Percentiles rank a stretch among this genome's conserved stretches.
Conservation (phyloP, 2,888 invertebrate genomes). For the Amblyteles armatorius region DNA sequence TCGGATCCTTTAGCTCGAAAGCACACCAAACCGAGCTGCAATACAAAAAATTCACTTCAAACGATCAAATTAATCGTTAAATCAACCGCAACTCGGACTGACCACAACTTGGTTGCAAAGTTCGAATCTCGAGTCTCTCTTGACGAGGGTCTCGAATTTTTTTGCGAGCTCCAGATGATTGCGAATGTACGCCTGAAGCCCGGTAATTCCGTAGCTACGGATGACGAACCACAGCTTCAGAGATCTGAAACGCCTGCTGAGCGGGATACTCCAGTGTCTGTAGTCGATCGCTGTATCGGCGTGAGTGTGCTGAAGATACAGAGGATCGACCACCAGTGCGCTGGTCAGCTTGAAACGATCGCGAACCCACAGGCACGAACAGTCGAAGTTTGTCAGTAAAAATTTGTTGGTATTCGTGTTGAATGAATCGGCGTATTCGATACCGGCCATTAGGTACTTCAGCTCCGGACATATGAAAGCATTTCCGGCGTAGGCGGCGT, state of each 20-base stretch:
- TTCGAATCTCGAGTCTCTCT: conserved; percentile 94
- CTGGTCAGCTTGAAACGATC: conserved; percentile 96
- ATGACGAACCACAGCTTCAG: conserved; percentile 99
- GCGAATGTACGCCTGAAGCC: conserved; percentile 96
- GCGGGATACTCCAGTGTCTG: conserved; percentile 98
- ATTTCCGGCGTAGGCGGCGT: conserved; percentile 99
- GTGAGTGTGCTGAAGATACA: conserved; percentile 98
- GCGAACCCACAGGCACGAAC: conserved; percentile 98
- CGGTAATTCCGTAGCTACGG: conserved; percentile 96
- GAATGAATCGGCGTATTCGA: conserved; percentile 98
- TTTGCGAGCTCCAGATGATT: conserved; percentile 96
- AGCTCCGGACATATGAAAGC: conserved; percentile 99
- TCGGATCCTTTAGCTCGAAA: conserved; percentile 93
- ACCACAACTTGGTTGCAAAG: conserved; percentile 97
- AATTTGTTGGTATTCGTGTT: conserved; percentile 99
- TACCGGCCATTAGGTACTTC: conserved; percentile 89
- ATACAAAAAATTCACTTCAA: background rate
- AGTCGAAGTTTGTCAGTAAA: conserved; percentile 98
- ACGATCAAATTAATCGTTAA: background rate
- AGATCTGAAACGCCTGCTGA: conserved; percentile 97
- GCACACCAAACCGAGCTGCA: conserved; percentile 95
- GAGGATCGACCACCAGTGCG: conserved; percentile 98
- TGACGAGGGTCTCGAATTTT: conserved; percentile 93
- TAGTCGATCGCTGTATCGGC: conserved; percentile 96
- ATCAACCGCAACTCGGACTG: conserved; percentile 78